Evolutionary conservation across 1,140 invertebrate genomes (phyloP).

Genomic region (Drosophila quadrilineata): DNA sequence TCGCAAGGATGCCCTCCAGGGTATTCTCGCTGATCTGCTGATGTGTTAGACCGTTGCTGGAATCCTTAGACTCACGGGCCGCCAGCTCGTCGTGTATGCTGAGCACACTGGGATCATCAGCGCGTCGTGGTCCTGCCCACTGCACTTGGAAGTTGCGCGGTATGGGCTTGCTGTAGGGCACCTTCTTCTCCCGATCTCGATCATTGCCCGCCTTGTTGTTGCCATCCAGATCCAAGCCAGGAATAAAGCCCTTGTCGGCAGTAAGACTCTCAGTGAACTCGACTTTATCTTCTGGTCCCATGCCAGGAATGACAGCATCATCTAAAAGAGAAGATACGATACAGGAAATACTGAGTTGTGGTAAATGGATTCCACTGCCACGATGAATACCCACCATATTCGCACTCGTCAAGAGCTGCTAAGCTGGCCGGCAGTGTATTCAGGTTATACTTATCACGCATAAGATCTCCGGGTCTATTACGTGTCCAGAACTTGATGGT

Average conservation of each 20-base stretch:
- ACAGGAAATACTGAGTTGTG: not conserved
- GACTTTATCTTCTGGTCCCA: conserved; percentile 94
- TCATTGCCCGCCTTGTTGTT: conserved; percentile 82
- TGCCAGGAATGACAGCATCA: conserved; percentile 92
- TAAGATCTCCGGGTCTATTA: conserved; percentile 98
- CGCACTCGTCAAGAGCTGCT: conserved; percentile 87
- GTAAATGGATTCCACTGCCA: conserved; percentile 26
- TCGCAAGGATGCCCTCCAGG: conserved; percentile 86
- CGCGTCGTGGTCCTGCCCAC: conserved; percentile 90
- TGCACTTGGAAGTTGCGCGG: conserved; percentile 97
- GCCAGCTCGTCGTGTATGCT: conserved; percentile 69
- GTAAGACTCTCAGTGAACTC: conserved; percentile 83
- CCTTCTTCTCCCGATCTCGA: conserved; percentile 90
- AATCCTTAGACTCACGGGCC: conserved; percentile 82
- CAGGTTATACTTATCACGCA: conserved; percentile 98
- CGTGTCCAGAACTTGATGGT: conserved; percentile 99
- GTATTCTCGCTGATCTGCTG: conserved; percentile 87
- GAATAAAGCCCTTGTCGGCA: conserved; percentile 86
- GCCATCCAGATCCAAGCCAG: conserved; percentile 92
- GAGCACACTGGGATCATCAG: conserved; percentile 81
- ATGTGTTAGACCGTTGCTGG: conserved; percentile 84
- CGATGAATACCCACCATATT: conserved; percentile 85
- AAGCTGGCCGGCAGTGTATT: conserved; percentile 93
- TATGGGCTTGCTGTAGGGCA: conserved; percentile 97
- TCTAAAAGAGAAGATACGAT: conserved; percentile 81